Percentiles rank a stretch among this genome's conserved stretches.
phyloP scores from a whole-genome alignment of 1,140 invertebrate species.

The Cecropterus lyciades region DNA sequence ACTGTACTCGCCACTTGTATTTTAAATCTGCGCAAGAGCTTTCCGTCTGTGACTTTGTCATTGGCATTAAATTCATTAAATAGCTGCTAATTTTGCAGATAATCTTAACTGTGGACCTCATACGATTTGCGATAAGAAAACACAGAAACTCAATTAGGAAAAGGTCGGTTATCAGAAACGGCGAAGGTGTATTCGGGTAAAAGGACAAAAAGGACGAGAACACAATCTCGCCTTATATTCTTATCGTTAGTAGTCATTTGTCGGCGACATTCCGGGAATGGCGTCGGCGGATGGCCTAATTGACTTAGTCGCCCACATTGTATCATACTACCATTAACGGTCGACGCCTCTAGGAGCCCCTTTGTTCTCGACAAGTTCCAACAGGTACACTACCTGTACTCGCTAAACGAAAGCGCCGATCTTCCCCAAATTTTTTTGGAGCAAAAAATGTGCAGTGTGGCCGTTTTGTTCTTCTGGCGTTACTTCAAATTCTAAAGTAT shows the following conservation, averaged over 20 bases:
- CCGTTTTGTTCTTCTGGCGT: slow-evolving; percentile 44
- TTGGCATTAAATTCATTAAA: slow-evolving; percentile 54
- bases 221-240: slow-evolving; percentile 63
- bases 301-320: slow-evolving; percentile 78
- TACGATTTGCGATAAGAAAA: slow-evolving; percentile 73
- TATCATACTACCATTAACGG: slow-evolving; percentile 70
- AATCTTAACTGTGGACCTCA: slow-evolving; percentile 52
- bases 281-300: slow-evolving; percentile 79
- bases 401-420: slow-evolving; percentile 50
- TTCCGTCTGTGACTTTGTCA: slow-evolving; percentile 33
- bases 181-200: slow-evolving; percentile 49
- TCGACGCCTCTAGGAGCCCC: slow-evolving; percentile 69
- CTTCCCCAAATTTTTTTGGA: slow-evolving; percentile 48
- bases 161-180: slow-evolving; percentile 73
- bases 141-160: slow-evolving; percentile 78
- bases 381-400: slow-evolving; percentile 73
- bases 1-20: slow-evolving; percentile 34
- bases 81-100: slow-evolving; percentile 53
- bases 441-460: slow-evolving; percentile 54
- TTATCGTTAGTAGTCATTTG: slow-evolving; percentile 77
- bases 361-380: slow-evolving; percentile 68
- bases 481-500: slow-evolving; percentile 26
- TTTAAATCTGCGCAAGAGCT: slow-evolving; percentile 40
- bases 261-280: slow-evolving; percentile 79
- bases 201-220: slow-evolving; percentile 63